Conservation (phyloP, 2,888 invertebrate genomes). For the Drosophila prostipennis region DNA sequence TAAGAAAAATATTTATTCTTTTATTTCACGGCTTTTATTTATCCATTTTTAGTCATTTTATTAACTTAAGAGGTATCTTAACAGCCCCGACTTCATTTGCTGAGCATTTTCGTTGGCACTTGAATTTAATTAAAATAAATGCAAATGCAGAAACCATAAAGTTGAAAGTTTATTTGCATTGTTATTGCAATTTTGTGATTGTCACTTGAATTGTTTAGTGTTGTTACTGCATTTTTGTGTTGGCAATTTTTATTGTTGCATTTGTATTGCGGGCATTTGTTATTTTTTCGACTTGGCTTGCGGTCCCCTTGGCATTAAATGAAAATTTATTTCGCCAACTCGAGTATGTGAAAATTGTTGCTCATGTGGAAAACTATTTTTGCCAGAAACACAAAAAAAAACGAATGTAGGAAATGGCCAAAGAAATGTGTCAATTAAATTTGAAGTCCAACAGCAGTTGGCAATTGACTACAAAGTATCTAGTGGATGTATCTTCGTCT, state of each 20-base stretch:
- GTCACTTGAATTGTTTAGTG: slow-evolving; percentile 38
- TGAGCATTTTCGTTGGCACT: slow-evolving; percentile 31
- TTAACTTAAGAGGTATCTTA: neutral
- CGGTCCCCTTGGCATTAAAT: slow-evolving; percentile 46
- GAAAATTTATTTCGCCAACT: slow-evolving; percentile 48
- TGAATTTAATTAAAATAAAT: slow-evolving; percentile 62
- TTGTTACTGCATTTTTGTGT: slow-evolving; percentile 22
- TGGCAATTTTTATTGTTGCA: slow-evolving; percentile 12
- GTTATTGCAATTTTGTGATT: slow-evolving; percentile 52
- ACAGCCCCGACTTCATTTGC: neutral
- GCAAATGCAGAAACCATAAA: slow-evolving; percentile 56
- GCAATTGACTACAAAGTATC: slow-evolving; percentile 35
- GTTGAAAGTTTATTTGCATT: slow-evolving; percentile 53
- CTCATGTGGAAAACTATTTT: slow-evolving; percentile 41
- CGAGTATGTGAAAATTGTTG: slow-evolving; percentile 34
- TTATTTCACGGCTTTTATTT: no score
- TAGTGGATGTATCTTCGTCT: slow-evolving; percentile 25
- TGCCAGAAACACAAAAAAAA: slow-evolving; percentile 14
- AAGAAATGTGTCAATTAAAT: slow-evolving; percentile 79
- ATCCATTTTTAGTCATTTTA: no score
- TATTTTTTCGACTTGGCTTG: slow-evolving; percentile 30
- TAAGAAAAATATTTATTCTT: no score
- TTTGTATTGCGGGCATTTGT: slow-evolving; percentile 4
- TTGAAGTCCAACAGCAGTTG: slow-evolving; percentile 70
- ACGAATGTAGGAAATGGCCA: slow-evolving; percentile 32